Evolutionary conservation across 2,797 vertebrate species (phyloP).

Genomic region (Characodon lateralis): DNA sequence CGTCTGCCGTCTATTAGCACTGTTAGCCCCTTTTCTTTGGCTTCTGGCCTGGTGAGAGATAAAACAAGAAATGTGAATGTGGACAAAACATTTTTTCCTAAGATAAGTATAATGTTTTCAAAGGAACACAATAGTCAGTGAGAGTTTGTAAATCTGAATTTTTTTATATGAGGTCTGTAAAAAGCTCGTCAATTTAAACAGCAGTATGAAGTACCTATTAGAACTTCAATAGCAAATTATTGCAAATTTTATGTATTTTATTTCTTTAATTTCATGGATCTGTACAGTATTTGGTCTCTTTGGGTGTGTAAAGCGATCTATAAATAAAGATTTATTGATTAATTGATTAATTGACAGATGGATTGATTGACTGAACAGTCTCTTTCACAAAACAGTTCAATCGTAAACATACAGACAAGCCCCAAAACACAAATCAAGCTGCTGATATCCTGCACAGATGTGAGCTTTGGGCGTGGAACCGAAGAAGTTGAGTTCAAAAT

Average conservation of each 20-base stretch:
- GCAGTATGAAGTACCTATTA: not conserved
- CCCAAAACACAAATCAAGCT: not conserved
- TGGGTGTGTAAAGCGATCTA: too few species aligned
- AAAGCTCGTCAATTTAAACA: not conserved
- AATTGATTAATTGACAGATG: too few species aligned
- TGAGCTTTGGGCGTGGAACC: not conserved
- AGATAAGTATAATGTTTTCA: not conserved
- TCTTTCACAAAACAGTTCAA: not conserved
- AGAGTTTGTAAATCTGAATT: not conserved
- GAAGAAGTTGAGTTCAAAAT: not conserved
- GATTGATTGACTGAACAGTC: not conserved
- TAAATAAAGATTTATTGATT: too few species aligned
- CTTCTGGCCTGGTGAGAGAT: conserved; percentile 66
- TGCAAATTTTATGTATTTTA: too few species aligned
- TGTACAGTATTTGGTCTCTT: too few species aligned
- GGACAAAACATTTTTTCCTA: not conserved
- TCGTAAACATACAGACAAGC: not conserved
- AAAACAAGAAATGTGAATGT: conserved; percentile 2
- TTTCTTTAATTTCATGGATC: too few species aligned
- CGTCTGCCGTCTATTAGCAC: conserved; percentile 80
- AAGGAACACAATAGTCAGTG: conserved; percentile 2
- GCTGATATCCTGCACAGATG: not conserved
- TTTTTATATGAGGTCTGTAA: not conserved
- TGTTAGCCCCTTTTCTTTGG: conserved; percentile 81
- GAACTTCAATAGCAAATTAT: too few species aligned